Conservation (phyloP, 2,113 vertebrate species). For the Cricetomys ansorgei region DNA sequence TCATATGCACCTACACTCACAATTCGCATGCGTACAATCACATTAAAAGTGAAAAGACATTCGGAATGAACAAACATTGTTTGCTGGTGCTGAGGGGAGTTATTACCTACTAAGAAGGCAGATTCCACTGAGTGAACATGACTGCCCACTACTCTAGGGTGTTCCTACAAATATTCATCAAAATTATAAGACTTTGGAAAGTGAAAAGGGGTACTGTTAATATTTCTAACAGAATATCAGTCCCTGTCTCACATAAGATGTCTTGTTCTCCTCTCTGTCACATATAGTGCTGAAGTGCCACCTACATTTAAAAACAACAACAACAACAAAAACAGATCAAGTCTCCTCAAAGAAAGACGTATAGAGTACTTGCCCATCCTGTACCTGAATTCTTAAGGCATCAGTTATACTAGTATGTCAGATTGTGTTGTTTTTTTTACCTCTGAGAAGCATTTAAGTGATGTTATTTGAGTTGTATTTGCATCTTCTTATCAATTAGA, state of each 20-base stretch:
- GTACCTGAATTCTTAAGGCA: neutral
- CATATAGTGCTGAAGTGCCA: neutral
- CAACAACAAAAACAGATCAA: neutral
- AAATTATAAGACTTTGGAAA: neutral
- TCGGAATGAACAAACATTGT: neutral
- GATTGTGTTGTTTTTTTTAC: neutral
- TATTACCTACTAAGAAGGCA: neutral
- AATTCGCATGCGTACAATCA: neutral
- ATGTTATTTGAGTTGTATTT: constrained; percentile 4
- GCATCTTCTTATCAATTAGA: constrained; percentile 18
- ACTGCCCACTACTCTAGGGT: neutral
- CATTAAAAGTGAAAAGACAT: neutral
- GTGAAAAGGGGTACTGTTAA: neutral
- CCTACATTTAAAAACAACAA: neutral
- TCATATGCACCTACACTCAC: neutral
- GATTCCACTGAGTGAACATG: neutral
- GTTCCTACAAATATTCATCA: neutral
- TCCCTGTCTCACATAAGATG: neutral
- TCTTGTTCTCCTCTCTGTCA: neutral
- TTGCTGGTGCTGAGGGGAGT: neutral
- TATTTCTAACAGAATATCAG: neutral
- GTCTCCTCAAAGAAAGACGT: neutral
- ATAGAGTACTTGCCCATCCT: neutral
- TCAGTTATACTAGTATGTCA: neutral
- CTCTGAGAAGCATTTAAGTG: neutral